Percentiles rank a stretch among this genome's conserved stretches.
Evolutionary conservation across 30 jellyfish, hydroid and myxozoan genomes (phyloP).

Genomic region (Aurelia sp.): DNA sequence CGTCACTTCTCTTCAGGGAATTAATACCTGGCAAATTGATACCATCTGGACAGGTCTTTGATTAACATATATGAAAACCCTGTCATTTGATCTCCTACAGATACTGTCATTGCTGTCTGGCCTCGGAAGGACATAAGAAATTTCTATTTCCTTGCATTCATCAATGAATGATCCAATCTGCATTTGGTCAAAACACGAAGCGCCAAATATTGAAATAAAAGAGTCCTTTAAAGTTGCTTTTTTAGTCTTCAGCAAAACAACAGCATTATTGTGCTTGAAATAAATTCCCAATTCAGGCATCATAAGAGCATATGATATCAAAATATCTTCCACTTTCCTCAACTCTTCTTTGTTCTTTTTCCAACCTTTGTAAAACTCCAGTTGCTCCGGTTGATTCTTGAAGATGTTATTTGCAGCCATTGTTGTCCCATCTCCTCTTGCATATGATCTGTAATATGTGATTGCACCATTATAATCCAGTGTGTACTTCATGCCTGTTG

Average conservation of each 20-base stretch:
- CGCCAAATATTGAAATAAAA: conserved; percentile 54
- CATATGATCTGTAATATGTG: conserved; percentile 15
- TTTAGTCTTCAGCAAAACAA: conserved; percentile 71
- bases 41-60: conserved; percentile 67
- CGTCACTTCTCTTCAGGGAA: no score
- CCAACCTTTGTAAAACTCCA: conserved; percentile 22
- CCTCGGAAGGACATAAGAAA: conserved; percentile 50
- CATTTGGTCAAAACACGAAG: conserved; percentile 34
- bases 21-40: conserved; percentile 39
- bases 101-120: conserved; percentile 18
- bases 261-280: conserved; percentile 54
- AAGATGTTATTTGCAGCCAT: conserved; percentile 55
- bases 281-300: conserved; percentile 54
- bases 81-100: conserved; percentile 58
- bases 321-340: conserved; percentile 64
- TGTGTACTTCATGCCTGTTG: conserved; percentile 35
- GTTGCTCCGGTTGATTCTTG: conserved; percentile 67
- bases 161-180: conserved; percentile 4
- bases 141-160: conserved; percentile 4
- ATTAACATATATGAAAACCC: conserved; percentile 55
- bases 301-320: conserved; percentile 60
- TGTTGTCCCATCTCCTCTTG: conserved; percentile 66
- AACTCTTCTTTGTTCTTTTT: conserved; percentile 62
- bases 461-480: conserved; percentile 62
- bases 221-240: conserved; percentile 9